Base-by-base conservation (phyloP, 2,113 vertebrate species). In the Antigone vipio region DNA sequence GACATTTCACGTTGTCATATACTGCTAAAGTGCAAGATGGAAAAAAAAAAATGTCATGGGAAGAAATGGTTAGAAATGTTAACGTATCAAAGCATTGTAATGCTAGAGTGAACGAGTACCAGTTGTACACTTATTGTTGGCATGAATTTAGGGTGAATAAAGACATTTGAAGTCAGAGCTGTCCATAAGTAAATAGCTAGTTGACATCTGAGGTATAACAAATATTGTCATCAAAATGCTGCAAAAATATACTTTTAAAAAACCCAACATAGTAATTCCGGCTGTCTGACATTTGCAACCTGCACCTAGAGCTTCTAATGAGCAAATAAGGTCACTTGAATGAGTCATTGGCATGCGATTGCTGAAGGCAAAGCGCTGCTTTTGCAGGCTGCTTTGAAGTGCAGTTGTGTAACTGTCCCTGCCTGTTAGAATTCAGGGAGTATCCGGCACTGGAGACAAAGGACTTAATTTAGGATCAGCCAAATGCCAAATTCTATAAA, bases 241-340 rank as follows among this genome's bases (percentile, higher is more conserved):
- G 56, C 64, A 96, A 90, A 95, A 80, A 67, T 91, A 35, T 35
- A 27, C 38, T 73, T 97, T 29, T 62, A 96, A 95, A 87, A 95
- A 95, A 15, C 30, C 2, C 5, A 49, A 5, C 5, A 27, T 22
- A 80, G 91, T 97, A 97, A 97, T 95, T 95, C 81, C 84, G 55
- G 40, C 74, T 93, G 67, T 77, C 59, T 97, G 97, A 97, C 96
- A 97, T 98, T 98, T 98, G 92, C 96, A 98, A 30, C 35, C 32
- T 96, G 80, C 94, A 96, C 93, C 95, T 92, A 83, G 82, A 96
- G 89, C 92, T 96, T 92, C 95, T 98, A 98, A 97, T 98, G 97
- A 98, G 96, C 95, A 97, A 95, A 95, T 91, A 96, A 98, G 97
- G 97, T 98, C 95, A 94, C 74, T 97, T 75, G 93, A 96, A 94